Conservation (phyloP, 2,888 invertebrate species). For the Diachrysia chrysitis region DNA sequence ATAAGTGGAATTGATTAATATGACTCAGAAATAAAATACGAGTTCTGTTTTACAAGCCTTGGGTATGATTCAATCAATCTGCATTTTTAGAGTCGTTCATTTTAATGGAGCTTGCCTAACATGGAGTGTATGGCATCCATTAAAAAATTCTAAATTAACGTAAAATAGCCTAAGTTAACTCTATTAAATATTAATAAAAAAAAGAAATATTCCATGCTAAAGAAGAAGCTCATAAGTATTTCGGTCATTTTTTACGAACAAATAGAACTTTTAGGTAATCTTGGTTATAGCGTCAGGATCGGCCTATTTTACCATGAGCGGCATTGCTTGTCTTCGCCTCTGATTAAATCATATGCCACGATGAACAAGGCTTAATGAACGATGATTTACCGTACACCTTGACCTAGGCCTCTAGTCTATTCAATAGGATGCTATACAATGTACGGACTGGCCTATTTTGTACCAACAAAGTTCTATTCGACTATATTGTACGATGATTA, state of each 20-base stretch:
- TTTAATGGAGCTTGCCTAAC: neutral
- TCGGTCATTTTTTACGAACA: too few species aligned
- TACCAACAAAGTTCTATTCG: neutral
- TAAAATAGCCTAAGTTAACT: too few species aligned
- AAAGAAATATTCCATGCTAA: too few species aligned
- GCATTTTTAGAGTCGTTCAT: neutral
- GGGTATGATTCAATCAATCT: neutral
- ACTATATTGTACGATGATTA: neutral
- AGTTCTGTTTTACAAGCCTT: neutral
- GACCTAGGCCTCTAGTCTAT: slow-evolving; percentile 2
- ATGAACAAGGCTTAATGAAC: slow-evolving; percentile 1
- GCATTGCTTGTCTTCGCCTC: neutral
- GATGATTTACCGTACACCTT: neutral
- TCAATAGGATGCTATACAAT: slow-evolving; percentile 1
- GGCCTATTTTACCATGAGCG: neutral
- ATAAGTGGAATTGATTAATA: neutral
- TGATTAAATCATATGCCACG: neutral
- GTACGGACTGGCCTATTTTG: neutral
- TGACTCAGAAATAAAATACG: neutral
- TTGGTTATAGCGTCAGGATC: too few species aligned
- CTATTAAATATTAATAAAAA: too few species aligned
- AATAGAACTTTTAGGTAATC: too few species aligned
- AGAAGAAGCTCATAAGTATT: too few species aligned
- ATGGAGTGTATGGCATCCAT: neutral
- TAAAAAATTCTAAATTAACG: neutral